Conservation (phyloP, 2,113 vertebrate species). For the Lagenorhynchus albirostris region DNA sequence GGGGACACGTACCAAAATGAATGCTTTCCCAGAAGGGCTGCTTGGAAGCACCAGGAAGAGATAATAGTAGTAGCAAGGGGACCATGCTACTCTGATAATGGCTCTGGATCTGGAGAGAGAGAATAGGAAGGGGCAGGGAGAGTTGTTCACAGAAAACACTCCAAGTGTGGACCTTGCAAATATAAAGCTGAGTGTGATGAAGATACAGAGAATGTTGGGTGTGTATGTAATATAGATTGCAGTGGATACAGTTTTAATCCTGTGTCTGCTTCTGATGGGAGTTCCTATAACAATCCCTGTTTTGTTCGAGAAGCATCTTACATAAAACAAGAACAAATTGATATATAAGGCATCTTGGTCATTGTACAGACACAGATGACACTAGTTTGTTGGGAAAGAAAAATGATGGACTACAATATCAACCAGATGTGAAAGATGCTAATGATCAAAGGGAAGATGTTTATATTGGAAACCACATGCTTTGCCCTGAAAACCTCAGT, state of each 20-base stretch:
- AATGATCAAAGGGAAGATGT: conserved; percentile 93
- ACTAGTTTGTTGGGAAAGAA: conserved; percentile 84
- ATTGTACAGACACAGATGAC: conserved; percentile 88
- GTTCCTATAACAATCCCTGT: conserved; percentile 96
- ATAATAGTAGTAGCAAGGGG: conserved; percentile 91
- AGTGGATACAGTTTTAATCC: conserved; percentile 96
- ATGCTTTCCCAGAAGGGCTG: conserved; percentile 93
- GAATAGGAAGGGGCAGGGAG: conserved; percentile 93
- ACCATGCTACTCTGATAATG: conserved; percentile 86
- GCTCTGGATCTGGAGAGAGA: conserved; percentile 44
- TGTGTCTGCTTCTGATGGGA: conserved; percentile 94
- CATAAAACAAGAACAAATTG: conserved; percentile 96
- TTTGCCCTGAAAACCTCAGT: conserved; percentile 90
- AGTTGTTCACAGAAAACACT: conserved; percentile 92
- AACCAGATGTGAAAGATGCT: conserved; percentile 88
- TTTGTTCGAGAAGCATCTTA: conserved; percentile 95
- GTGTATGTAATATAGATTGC: conserved; percentile 98
- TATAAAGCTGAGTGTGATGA: conserved; percentile 97
- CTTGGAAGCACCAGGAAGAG: conserved; percentile 95
- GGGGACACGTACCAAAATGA: conserved; percentile 98
- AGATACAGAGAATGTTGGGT: conserved; percentile 96
- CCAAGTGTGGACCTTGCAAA: conserved; percentile 95
- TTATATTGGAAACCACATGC: conserved; percentile 90
- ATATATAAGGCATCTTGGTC: conserved; percentile 94
- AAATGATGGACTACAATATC: conserved; percentile 86